Conservation (phyloP, 2,888 invertebrate species). For the Orchesellides sinensis region DNA sequence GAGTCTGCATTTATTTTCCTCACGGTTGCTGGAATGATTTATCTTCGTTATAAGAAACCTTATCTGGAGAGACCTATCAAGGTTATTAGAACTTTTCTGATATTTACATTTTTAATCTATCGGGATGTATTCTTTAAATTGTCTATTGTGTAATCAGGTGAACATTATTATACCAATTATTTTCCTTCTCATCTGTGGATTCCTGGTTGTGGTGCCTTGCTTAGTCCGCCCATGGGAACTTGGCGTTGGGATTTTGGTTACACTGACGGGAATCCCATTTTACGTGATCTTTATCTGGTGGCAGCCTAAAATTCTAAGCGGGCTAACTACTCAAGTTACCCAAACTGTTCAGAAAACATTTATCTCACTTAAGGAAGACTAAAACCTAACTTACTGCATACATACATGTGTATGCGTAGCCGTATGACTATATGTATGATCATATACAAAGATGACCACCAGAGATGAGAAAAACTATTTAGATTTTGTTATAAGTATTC, state of each 20-base stretch:
- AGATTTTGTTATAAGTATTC: neutral
- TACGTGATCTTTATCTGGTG: constrained; percentile 86
- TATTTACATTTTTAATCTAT: neutral
- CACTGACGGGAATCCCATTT: constrained; percentile 89
- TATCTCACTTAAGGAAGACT: constrained; percentile 87
- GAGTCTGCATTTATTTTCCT: constrained; percentile 94
- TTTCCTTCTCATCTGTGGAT: constrained; percentile 87
- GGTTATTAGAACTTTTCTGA: too few relatives aligned
- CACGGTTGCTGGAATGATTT: constrained; percentile 90
- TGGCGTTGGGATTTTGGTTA: constrained; percentile 86
- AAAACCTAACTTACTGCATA: neutral
- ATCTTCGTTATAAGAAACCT: constrained; percentile 88
- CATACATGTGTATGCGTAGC: neutral
- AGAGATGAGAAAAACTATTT: too few relatives aligned
- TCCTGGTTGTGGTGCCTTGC: constrained; percentile 87
- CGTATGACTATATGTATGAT: neutral
- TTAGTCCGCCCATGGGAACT: constrained; percentile 89
- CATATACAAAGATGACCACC: neutral
- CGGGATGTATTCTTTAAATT: neutral
- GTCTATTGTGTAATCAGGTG: constrained; percentile 81
- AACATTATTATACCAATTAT: constrained; percentile 85
- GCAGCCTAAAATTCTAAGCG: constrained; percentile 74
- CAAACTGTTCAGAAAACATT: constrained; percentile 85
- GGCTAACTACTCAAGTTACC: constrained; percentile 81
- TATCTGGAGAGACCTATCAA: constrained; percentile 90